Base-by-base conservation (phyloP, 1,140 invertebrate genomes). In the Ceratitis capitata region DNA sequence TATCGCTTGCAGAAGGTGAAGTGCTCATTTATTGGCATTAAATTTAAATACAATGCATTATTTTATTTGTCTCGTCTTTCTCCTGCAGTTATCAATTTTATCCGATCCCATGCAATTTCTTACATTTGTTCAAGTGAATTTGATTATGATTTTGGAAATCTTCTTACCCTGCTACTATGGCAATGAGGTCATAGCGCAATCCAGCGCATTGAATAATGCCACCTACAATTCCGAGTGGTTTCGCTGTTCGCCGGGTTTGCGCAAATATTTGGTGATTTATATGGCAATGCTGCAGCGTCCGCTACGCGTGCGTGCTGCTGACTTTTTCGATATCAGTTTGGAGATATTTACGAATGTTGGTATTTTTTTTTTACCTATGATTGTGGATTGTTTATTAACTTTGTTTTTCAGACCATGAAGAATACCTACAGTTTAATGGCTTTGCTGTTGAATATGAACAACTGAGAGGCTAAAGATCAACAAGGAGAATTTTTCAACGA, bases 391-490 rank as follows among this genome's bases (percentile, higher is more conserved):
- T 49, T 26, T 42, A 45, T 58, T 49, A 45, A 19, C n/a, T 74
- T 83, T 85, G 29, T 39, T 26, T 89, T 89, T 7, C 84, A 90
- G 89, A 87, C 85, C 32, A 88, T 90, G n/a, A 89, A 90, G 47
- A 91, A 91, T 85, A 87, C 90, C 9, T 91, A 91, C 69, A 91
- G 90, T 35, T 90, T 91, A 23, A 87, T 91, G 45, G 90, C 90
- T 7, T 85, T 91, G 0, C 35, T 91, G 3, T 64, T 91, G 1
- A 91, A 91, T 87, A 87, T 90, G 35, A 88, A 89, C n/a, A 82
- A 82, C 2, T 82, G 26, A 82, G 23, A 29, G n/a, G n/a, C n/a
- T n/a, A n/a, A n/a, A n/a, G n/a, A n/a, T n/a, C n/a, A n/a, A n/a
- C n/a, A n/a, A n/a, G n/a, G n/a, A n/a, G n/a, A n/a, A n/a, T n/a